These are phyloP conservation scores for Cylloceria caligata DNA, from an alignment of 2,888 invertebrate genomes.

Conservation along the genomic window DNA sequence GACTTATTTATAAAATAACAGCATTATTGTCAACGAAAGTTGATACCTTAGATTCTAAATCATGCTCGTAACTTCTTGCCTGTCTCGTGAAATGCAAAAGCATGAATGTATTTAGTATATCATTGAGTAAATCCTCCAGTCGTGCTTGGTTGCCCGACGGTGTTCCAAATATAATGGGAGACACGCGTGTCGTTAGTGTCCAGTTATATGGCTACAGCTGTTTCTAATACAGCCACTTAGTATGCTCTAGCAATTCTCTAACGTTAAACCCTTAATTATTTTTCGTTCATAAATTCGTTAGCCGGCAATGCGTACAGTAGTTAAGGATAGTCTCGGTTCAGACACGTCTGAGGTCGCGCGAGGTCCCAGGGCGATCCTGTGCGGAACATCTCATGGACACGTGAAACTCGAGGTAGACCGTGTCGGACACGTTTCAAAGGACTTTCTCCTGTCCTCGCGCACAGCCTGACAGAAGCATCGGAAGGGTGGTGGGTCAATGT, in stretches of 20 bases:
- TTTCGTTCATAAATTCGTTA: constrained; percentile 34
- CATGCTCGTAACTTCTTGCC: not conserved
- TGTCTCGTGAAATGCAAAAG: constrained; percentile 24
- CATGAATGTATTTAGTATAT: constrained; percentile 71
- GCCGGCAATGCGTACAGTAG: not conserved
- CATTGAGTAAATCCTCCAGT: constrained; percentile 77
- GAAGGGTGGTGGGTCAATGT: constrained; percentile 20
- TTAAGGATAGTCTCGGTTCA: constrained; percentile 10
- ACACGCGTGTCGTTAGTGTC: constrained; percentile 54
- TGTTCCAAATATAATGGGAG: constrained; percentile 75
- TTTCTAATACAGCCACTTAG: not conserved
- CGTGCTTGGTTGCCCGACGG: constrained; percentile 52
- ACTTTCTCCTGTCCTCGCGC: constrained; percentile 15
- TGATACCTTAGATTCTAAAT: constrained; percentile 12
- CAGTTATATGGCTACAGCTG: constrained; percentile 32
- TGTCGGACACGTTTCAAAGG: constrained; percentile 62
- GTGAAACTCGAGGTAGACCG: constrained; percentile 43
- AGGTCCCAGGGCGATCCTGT: constrained; percentile 7
- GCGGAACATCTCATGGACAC: constrained; percentile 37
- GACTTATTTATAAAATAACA: not conserved
- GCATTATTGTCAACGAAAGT: not conserved
- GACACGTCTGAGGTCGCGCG: constrained; percentile 24
- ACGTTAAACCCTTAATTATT: constrained; percentile 30
- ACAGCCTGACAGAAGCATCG: constrained; percentile 9
- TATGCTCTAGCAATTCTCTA: not conserved